A percentile compares a stretch with the other conserved stretches of the same genome.
phyloP scores from a whole-genome alignment of 2,113 vertebrate species.

The Chroicocephalus ridibundus region DNA sequence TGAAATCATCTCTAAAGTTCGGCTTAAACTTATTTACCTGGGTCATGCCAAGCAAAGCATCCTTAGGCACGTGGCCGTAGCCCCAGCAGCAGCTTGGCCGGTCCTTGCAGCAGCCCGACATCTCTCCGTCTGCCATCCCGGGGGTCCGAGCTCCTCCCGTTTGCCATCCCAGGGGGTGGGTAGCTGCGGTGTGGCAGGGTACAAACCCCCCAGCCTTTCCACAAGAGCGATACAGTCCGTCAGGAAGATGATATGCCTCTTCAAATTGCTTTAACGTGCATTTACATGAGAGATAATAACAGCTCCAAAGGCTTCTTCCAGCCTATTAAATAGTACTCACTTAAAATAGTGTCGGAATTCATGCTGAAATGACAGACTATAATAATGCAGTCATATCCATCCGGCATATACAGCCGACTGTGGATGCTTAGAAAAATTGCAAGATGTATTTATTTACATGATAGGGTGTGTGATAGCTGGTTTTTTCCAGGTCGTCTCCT shows the following conservation, averaged over 20 bases:
- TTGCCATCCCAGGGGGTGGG: background rate
- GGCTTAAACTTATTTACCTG: background rate
- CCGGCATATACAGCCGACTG: background rate
- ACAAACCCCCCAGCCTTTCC: background rate
- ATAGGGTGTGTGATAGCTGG: background rate
- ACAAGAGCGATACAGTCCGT: background rate
- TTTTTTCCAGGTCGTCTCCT: slow-evolving; percentile 24
- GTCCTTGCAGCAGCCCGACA: background rate
- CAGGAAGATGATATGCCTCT: background rate
- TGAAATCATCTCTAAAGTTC: background rate
- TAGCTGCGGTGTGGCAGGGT: background rate
- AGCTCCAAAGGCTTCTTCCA: slow-evolving; percentile 53
- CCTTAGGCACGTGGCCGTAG: background rate
- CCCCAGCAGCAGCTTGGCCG: background rate
- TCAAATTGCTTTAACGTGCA: slow-evolving; percentile 1
- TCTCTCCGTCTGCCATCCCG: background rate
- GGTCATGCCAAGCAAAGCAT: background rate
- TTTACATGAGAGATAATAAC: slow-evolving; percentile 56
- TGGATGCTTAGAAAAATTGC: background rate
- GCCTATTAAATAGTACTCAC: slow-evolving; percentile 51
- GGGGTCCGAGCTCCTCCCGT: background rate
- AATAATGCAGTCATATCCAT: slow-evolving; percentile 19
- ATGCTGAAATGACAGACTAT: slow-evolving; percentile 42
- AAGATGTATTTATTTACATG: slow-evolving; percentile 40
- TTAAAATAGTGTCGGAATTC: slow-evolving; percentile 29